Base-by-base conservation (phyloP, 37 sponge, comb jelly and placozoan genomes). In the Lycopodina hypogea region DNA sequence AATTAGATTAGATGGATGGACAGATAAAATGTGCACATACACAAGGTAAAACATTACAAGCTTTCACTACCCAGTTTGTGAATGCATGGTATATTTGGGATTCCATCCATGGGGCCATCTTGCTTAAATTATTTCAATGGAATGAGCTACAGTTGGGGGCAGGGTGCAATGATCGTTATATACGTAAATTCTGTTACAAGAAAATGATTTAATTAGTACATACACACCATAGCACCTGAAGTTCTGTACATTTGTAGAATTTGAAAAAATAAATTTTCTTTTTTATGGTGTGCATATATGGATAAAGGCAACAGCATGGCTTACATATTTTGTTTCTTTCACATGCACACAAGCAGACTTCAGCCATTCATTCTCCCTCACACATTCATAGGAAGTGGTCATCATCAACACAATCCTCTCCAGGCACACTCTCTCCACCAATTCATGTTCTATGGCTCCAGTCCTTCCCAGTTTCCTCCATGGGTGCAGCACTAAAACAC, bases 301-400 rank as follows among this genome's bases (percentile, higher is more conserved):
- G 79, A 78, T 22, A 78, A 68, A 21, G 55, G 26, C 4, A 56
- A 78, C 15, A 36, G 37, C 22, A 66, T 78, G 0, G 52, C 79
- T 32, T 68, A 78, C 14, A 78, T 78, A 23, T 78, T 78, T 65
- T n/a, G n/a, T n/a, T n/a, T n/a, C n/a, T n/a, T n/a, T n/a, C n/a
- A n/a, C n/a, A 17, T 59, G 60, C n/a, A 59, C n/a, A 23, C 28
- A 59, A 26, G n/a, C 66, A 65, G 66, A 65, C 2, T 65, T 65
- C 35, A 65, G 35, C 35, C 35, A 65, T 29, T 34, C 66, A 17
- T 3, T 32, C 2, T 65, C 66, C 66, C 66, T 65, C 35, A 32
- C 66, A 14, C 35, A 2, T 34, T 65, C 33, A 34, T 32, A 34
- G 35, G 35, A 45, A 9, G 8, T 24, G 66, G 32, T 34, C 26